Conservation (phyloP, 64 coral and sea anemone species). For the Actinia equina region DNA sequence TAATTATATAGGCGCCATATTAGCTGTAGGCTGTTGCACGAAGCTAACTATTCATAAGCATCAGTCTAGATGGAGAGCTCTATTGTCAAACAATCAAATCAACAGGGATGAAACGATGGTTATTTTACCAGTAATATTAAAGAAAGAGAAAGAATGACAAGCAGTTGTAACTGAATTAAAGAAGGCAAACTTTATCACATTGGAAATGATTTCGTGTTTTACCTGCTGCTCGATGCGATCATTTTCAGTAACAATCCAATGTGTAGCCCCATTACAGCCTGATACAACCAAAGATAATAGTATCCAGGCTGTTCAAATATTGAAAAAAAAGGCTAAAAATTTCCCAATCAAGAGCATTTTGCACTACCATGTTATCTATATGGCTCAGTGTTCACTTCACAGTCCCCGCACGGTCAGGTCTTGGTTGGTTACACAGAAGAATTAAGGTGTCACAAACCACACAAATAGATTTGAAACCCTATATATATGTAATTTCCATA, state of each 20-base stretch:
- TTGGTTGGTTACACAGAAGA: too few species aligned
- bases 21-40: too few species aligned
- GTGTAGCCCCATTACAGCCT: constrained; percentile 59
- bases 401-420: too few species aligned
- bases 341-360: neutral
- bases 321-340: neutral
- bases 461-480: too few species aligned
- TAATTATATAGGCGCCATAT: too few species aligned
- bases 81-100: too few species aligned
- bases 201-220: neutral
- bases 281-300: neutral
- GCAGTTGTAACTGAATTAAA: neutral
- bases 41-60: too few species aligned
- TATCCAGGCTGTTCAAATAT: neutral
- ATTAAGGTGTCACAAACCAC: too few species aligned
- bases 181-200: neutral
- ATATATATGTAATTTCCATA: too few species aligned
- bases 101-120: too few species aligned
- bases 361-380: neutral
- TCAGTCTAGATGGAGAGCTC: too few species aligned
- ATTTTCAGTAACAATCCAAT: constrained; percentile 94
- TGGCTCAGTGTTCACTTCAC: too few species aligned
- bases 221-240: constrained; percentile 87
- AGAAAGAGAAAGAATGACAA: neutral
- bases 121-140: neutral